These are phyloP conservation scores for Hylomyscus alleni DNA, from an alignment of 2,797 vertebrate genomes.

Conservation along the genomic window DNA sequence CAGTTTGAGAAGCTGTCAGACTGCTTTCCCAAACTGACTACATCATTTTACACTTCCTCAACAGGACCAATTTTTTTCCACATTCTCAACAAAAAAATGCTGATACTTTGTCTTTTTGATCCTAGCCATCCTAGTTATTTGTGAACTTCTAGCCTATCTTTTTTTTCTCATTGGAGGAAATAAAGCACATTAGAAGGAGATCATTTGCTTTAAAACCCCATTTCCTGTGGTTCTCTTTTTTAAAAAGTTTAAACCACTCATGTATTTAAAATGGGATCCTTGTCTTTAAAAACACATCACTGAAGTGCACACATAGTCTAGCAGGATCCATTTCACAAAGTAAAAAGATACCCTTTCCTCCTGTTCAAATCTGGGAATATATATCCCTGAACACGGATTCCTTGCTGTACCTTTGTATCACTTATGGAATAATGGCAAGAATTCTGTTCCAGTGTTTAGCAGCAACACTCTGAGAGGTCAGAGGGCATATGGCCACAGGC, in stretches of 20 bases:
- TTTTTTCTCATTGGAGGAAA: constrained; percentile 44
- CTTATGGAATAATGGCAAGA: background rate
- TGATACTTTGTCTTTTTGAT: constrained; percentile 27
- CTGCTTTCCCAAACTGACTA: background rate
- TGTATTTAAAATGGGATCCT: constrained; percentile 9
- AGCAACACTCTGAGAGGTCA: background rate
- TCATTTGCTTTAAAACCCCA: constrained; percentile 1
- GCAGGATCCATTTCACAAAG: constrained; percentile 24
- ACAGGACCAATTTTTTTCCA: constrained; percentile 1
- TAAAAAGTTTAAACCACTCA: background rate
- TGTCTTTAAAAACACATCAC: background rate
- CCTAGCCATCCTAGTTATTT: background rate
- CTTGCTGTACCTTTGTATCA: background rate
- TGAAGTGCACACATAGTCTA: background rate
- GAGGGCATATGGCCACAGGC: background rate
- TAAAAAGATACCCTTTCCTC: background rate
- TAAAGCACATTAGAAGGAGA: background rate
- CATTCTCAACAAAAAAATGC: background rate
- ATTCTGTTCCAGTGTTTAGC: background rate
- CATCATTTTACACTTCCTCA: background rate
- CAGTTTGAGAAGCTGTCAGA: background rate
- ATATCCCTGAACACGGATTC: background rate
- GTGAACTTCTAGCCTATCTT: background rate
- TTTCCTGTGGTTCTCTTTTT: background rate
- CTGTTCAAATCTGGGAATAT: background rate